phyloP scores from a whole-genome alignment of 2,113 vertebrate genomes.

The Gadus macrocephalus region DNA sequence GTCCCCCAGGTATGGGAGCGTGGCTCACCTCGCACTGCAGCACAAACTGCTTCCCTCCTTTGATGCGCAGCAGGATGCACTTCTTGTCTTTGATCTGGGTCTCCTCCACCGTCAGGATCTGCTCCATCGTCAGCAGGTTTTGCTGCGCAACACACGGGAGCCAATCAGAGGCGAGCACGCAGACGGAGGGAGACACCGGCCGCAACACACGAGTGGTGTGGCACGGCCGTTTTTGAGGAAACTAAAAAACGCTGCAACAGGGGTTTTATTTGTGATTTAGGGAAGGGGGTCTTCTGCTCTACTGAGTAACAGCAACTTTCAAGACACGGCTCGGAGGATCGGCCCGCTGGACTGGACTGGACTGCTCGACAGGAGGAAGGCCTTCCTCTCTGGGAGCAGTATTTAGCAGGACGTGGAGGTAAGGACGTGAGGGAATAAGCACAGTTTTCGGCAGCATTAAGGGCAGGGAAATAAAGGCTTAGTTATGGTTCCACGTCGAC shows the following conservation, averaged over 20 bases:
- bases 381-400: not conserved
- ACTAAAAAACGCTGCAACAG: not conserved
- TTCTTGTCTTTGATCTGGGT: slow-evolving; percentile 98
- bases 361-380: not conserved
- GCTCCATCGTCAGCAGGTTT: slow-evolving; percentile 98
- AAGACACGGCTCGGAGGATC: not conserved
- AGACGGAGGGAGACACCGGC: not conserved
- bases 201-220: not conserved
- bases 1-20: not conserved
- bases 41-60: slow-evolving; percentile 96
- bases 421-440: not conserved
- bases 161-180: slow-evolving; percentile 19
- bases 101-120: slow-evolving; percentile 92
- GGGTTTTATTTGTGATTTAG: not conserved
- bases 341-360: not conserved
- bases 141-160: slow-evolving; percentile 71
- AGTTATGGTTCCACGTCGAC: too few species aligned
- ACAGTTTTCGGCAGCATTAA: slow-evolving; percentile 4
- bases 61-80: slow-evolving; percentile 93
- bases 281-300: not conserved
- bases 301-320: not conserved
- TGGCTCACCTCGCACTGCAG: slow-evolving; percentile 90
- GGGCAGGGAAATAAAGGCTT: slow-evolving; percentile 21
- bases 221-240: not conserved
- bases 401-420: not conserved